Evolutionary conservation across 2,888 invertebrate genomes (phyloP).

Genomic region (Mylabris sibirica): DNA sequence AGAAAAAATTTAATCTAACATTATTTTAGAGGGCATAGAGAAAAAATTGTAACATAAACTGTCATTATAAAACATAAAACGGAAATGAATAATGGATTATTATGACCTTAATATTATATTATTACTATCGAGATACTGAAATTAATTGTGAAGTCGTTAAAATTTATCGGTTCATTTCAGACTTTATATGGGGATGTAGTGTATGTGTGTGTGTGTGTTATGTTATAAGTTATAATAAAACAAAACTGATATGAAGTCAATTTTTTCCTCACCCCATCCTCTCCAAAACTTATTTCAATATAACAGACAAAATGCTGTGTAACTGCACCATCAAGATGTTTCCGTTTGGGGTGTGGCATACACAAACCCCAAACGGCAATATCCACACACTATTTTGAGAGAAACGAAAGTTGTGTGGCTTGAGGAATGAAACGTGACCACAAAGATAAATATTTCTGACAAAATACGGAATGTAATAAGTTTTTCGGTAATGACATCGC

Average conservation of each 20-base stretch:
- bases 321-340: conserved; percentile 22
- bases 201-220: neutral
- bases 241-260: neutral
- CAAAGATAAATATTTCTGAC: conserved; percentile 39
- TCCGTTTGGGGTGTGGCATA: conserved; percentile 27
- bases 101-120: conserved; percentile 5
- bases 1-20: neutral
- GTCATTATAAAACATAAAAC: conserved; percentile 3
- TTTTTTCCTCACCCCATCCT: neutral
- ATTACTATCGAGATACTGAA: neutral
- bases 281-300: conserved; percentile 12
- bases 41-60: neutral
- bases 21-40: neutral
- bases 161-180: conserved; percentile 6
- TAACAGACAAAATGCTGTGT: conserved; percentile 21
- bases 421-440: conserved; percentile 42
- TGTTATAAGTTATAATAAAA: neutral
- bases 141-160: conserved; percentile 8
- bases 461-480: conserved; percentile 28
- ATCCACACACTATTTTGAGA: conserved; percentile 33
- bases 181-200: neutral
- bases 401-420: conserved; percentile 35
- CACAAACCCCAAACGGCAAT: conserved; percentile 36
- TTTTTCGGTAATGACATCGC: conserved; percentile 7
- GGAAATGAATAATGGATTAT: conserved; percentile 13